Evolutionary conservation across 2,888 invertebrate genomes (phyloP).

Genomic region (Diadegma fenestrale): DNA sequence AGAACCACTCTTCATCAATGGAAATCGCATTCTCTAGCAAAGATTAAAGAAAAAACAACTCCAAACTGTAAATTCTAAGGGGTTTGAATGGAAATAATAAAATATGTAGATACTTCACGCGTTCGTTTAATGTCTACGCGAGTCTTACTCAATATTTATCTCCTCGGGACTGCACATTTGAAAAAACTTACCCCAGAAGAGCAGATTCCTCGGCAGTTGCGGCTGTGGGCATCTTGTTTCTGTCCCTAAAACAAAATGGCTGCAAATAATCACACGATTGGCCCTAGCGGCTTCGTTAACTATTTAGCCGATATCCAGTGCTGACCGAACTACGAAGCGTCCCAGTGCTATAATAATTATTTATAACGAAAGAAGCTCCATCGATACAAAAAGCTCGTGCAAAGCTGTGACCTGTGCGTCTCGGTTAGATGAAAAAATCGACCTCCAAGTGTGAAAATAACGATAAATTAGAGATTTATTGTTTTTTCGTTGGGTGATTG

Average conservation of each 20-base stretch:
- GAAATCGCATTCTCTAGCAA: slow-evolving; percentile 57
- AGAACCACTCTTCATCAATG: slow-evolving; percentile 44
- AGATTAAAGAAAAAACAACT: slow-evolving; percentile 11
- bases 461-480: not conserved
- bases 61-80: slow-evolving; percentile 38
- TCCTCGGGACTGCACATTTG: slow-evolving; percentile 17
- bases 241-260: slow-evolving; percentile 84
- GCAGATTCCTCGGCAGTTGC: slow-evolving; percentile 93
- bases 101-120: slow-evolving; percentile 20
- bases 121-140: slow-evolving; percentile 44
- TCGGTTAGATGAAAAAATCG: not conserved
- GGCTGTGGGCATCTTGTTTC: slow-evolving; percentile 89
- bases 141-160: slow-evolving; percentile 17
- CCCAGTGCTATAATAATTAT: slow-evolving; percentile 47
- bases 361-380: slow-evolving; percentile 24
- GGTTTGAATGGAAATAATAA: slow-evolving; percentile 12
- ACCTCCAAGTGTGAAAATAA: not conserved
- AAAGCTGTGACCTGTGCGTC: slow-evolving; percentile 42
- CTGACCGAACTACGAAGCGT: slow-evolving; percentile 43
- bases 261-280: slow-evolving; percentile 82
- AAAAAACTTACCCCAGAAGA: slow-evolving; percentile 92
- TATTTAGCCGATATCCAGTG: slow-evolving; percentile 64
- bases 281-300: slow-evolving; percentile 75
- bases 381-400: slow-evolving; percentile 43
- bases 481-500: not conserved